A percentile compares a stretch with the other conserved stretches of the same genome.
Conservation (phyloP, 2,797 vertebrate genomes). For the Cuculus canorus region DNA sequence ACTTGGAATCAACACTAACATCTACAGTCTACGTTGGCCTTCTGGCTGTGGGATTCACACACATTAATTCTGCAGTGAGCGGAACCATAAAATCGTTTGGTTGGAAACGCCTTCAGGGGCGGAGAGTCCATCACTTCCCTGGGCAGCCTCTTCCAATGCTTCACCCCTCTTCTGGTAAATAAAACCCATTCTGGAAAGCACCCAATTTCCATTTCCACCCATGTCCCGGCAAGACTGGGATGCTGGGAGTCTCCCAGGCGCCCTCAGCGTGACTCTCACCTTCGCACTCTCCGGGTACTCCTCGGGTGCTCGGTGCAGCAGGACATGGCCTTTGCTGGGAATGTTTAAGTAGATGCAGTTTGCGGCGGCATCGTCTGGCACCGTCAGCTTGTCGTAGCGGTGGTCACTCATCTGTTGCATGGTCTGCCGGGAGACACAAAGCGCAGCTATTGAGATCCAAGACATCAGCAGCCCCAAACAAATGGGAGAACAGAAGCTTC, state of each 20-base stretch:
- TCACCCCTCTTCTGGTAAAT: too few relatives aligned
- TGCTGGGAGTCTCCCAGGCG: neutral
- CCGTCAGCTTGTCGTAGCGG: conserved; percentile 93
- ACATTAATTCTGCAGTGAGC: neutral
- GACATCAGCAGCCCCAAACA: neutral
- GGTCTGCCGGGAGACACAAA: conserved; percentile 78
- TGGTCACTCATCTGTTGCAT: conserved; percentile 99
- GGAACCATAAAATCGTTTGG: too few relatives aligned
- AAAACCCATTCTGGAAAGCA: neutral
- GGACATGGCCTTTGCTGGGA: conserved; percentile 89
- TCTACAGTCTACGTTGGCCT: fast-evolving
- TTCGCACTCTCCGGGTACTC: conserved; percentile 91
- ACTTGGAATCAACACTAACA: neutral
- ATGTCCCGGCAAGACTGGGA: fast-evolving
- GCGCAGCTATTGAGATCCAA: neutral
- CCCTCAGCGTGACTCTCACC: conserved; percentile 71
- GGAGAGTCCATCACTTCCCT: too few relatives aligned
- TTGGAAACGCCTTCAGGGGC: too few relatives aligned
- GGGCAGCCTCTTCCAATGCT: too few relatives aligned
- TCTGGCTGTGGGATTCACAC: neutral
- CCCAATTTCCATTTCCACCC: fast-evolving
- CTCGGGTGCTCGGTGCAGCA: conserved; percentile 88
- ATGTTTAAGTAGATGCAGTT: conserved; percentile 96
- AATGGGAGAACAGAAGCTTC: neutral
- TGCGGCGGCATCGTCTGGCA: conserved; percentile 90